Base-by-base conservation (phyloP, 92 coral and sea anemone genomes). In the Umimayanthus chanpuru region DNA sequence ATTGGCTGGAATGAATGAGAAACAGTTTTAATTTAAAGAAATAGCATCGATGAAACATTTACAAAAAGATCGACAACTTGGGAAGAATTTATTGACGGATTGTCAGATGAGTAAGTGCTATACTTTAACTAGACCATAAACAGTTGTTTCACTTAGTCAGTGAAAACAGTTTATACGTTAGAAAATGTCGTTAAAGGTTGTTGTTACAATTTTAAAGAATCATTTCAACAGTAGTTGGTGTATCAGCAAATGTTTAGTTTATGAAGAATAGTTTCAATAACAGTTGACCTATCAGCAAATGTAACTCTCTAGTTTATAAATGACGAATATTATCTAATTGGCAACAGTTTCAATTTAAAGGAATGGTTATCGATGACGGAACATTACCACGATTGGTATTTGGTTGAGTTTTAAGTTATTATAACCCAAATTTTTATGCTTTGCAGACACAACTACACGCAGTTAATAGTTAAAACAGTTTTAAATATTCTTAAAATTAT, bases 371-470 rank as follows among this genome's bases (percentile, higher is more conserved):
- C 78, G 49, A 74, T 74, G 79, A 74, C 71, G 26, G 71, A 65
- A 65, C 71, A 14, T 65, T 65, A 72, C 16, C 76, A 72, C 76
- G 4, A 9, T 72, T 72, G 76, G 76, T 72, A 72, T 72, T 16
- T 72, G 20, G 47, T 76, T 76, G 55, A 65, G 71, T 61, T 61
- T 61, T 11, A 61, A 75, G 79, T 76, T 76, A 39, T 76, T 76
- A 39, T 40, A 76, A 23, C 55, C 80, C 80, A 76, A 76, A 76
- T 10, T 76, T 12, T 76, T 76, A 76, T 76, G 80, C 80, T 76
- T 76, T 76, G 80, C 80, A 76, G 80, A 76, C 80, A 39, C 80
- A 76, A 76, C 55, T 76, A 76, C 80, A 76, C 80, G 30, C 80
- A 76, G 80, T 76, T 16, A 23, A 76, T 76, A 76, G 41, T 76